Conservation (phyloP, 2,797 vertebrate species). For the Mycteria americana region DNA sequence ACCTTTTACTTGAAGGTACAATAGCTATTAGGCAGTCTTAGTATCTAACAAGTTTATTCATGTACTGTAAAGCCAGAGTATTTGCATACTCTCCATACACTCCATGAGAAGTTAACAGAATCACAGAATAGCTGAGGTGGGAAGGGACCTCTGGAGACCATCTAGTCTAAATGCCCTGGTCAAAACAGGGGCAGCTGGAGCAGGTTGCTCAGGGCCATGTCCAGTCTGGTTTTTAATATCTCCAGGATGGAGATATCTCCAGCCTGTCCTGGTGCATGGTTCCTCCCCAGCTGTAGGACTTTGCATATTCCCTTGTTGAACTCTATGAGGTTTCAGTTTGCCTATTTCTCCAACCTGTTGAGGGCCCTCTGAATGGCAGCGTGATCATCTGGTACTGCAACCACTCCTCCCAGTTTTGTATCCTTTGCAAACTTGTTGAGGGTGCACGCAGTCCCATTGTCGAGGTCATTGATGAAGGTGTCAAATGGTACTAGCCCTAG, state of each 20-base stretch:
- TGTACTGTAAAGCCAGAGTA: not conserved
- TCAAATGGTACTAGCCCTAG: not conserved
- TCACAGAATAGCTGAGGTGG: not conserved
- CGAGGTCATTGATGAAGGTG: not conserved
- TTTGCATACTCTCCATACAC: not conserved
- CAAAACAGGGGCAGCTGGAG: not conserved
- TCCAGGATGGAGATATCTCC: not conserved
- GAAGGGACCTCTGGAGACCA: not conserved
- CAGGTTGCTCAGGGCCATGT: not conserved
- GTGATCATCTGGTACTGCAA: not conserved
- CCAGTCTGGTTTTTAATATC: not conserved
- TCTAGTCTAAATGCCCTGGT: not conserved
- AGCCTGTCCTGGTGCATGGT: not conserved
- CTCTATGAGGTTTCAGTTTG: not conserved
- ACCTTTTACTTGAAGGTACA: not conserved
- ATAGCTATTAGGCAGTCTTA: not conserved
- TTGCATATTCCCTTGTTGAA: not conserved
- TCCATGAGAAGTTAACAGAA: not conserved
- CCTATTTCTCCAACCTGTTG: not conserved
- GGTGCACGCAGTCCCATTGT: not conserved
- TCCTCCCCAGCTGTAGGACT: not conserved
- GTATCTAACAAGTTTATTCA: not conserved
- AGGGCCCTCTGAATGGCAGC: not conserved
- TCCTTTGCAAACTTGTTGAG: not conserved
- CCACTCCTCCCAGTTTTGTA: not conserved